Evolutionary conservation across 2,888 invertebrate species (phyloP).

Genomic region (Pammene aurita): DNA sequence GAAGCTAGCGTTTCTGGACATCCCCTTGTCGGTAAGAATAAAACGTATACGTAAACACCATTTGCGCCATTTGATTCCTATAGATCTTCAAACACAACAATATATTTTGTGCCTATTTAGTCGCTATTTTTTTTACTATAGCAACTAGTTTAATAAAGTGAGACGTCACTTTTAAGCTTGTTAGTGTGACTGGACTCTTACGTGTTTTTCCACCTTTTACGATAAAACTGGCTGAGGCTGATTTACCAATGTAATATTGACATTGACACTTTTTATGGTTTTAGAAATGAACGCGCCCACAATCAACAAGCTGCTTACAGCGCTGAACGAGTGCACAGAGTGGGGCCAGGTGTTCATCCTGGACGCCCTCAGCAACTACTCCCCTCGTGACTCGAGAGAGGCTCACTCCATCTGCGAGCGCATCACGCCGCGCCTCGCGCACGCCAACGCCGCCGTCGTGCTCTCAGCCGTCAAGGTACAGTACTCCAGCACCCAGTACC

Average conservation of each 20-base stretch:
- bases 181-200: no score
- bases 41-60: not conserved
- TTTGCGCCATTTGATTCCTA: no score
- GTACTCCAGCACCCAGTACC: not conserved
- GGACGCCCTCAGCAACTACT: slow-evolving; percentile 98
- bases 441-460: slow-evolving; percentile 99
- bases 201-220: no score
- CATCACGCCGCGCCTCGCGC: slow-evolving; percentile 98
- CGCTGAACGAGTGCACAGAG: slow-evolving; percentile 99
- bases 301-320: slow-evolving; percentile 98
- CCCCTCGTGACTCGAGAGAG: slow-evolving; percentile 97
- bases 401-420: slow-evolving; percentile 99
- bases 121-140: no score
- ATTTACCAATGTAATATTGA: no score
- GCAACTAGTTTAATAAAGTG: no score
- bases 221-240: no score
- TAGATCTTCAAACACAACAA: no score
- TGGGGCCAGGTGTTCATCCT: slow-evolving; percentile 99
- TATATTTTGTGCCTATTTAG: no score
- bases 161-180: no score
- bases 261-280: not conserved
- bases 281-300: slow-evolving; percentile 97
- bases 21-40: slow-evolving; percentile 89
- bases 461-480: slow-evolving; percentile 98
- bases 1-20: slow-evolving; percentile 98